A percentile compares a stretch with the other conserved stretches of the same genome.
These are phyloP conservation scores for Odocoileus hemionus DNA, from an alignment of 2,113 vertebrate genomes.

Conservation along the genomic window DNA sequence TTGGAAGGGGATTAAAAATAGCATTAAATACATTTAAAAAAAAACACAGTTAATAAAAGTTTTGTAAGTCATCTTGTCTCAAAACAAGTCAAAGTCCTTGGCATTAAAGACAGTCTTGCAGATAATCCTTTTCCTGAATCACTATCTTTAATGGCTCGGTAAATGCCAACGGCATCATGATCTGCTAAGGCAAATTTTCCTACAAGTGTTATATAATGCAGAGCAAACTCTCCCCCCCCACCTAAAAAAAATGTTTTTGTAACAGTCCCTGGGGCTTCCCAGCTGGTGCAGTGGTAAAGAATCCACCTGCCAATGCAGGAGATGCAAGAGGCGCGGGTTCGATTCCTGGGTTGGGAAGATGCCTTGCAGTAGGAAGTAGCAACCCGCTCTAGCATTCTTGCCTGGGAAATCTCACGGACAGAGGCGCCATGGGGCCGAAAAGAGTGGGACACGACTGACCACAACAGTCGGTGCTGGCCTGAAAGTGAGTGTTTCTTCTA, in stretches of 20 bases:
- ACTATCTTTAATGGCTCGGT: neutral
- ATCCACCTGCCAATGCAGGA: neutral
- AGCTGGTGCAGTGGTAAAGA: neutral
- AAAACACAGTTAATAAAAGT: neutral
- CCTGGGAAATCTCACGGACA: neutral
- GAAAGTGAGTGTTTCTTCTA: neutral
- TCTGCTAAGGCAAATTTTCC: neutral
- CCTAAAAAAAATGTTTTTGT: neutral
- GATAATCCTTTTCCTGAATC: neutral
- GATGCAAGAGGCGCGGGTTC: accelerated
- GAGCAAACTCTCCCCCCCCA: neutral
- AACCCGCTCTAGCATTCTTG: neutral
- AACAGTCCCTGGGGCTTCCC: neutral
- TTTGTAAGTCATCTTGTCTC: neutral
- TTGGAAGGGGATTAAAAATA: neutral
- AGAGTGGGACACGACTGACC: neutral
- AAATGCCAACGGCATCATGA: neutral
- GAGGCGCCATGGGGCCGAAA: neutral
- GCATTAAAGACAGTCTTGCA: neutral
- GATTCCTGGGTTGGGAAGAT: neutral
- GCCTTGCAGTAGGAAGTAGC: neutral
- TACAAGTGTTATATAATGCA: neutral
- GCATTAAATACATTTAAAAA: neutral
- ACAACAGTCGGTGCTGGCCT: neutral
- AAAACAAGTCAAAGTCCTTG: neutral